Conservation (phyloP, 2,113 vertebrate species). For the Nothoprocta pentlandii region DNA sequence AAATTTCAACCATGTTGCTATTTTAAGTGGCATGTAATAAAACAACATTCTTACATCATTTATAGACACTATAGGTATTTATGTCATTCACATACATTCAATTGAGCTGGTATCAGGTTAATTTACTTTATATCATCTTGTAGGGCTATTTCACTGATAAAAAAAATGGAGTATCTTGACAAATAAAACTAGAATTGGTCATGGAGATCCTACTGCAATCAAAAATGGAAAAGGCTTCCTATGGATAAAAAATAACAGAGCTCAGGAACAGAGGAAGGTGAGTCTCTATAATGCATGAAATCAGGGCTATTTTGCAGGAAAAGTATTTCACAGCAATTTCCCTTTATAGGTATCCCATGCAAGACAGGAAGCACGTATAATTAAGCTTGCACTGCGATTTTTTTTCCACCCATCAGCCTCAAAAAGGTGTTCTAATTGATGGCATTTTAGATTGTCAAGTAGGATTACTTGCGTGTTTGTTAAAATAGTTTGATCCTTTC, state of each 20-base stretch:
- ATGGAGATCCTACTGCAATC: not conserved
- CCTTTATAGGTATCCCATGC: conserved; percentile 4
- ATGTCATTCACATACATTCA: not conserved
- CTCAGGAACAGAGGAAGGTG: conserved; percentile 12
- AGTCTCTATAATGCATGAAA: conserved; percentile 19
- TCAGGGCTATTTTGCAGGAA: conserved; percentile 38
- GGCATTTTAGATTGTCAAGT: not conserved
- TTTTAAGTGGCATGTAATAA: conserved; percentile 36
- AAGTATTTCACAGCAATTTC: conserved; percentile 58
- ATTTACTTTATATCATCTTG: not conserved
- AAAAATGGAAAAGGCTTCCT: not conserved
- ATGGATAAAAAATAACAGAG: conserved; percentile 5
- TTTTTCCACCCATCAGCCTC: not conserved
- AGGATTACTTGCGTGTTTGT: not conserved
- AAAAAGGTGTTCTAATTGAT: not conserved
- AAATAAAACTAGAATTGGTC: not conserved
- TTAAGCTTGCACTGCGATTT: conserved; percentile 15
- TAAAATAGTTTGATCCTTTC: not conserved
- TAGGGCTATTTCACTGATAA: not conserved
- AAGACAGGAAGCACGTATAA: conserved; percentile 41
- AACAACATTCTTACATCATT: conserved; percentile 15
- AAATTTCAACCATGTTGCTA: not conserved
- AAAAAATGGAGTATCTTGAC: not conserved
- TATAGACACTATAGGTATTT: conserved; percentile 35
- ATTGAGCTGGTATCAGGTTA: not conserved